Conservation (phyloP, 2,113 vertebrate genomes). For the Sula dactylatra region DNA sequence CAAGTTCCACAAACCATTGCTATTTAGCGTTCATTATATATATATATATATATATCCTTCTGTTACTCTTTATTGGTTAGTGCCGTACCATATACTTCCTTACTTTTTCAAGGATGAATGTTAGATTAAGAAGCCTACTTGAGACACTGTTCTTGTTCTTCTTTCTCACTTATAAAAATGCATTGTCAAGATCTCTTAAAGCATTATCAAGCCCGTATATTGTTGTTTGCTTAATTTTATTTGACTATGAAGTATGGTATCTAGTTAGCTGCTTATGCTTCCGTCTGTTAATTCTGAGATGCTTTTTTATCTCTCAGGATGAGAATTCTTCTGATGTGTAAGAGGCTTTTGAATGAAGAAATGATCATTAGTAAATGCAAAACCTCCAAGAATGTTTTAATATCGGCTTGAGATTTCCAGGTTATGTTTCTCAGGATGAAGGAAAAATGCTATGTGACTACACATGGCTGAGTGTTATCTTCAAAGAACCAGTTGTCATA, state of each 20-base stretch:
- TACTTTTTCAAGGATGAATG: not conserved
- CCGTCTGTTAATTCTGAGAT: not conserved
- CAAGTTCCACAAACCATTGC: not conserved
- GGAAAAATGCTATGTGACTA: not conserved
- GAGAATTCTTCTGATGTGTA: not conserved
- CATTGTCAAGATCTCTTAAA: not conserved
- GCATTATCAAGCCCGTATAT: not conserved
- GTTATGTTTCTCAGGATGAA: not conserved
- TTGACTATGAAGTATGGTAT: not conserved
- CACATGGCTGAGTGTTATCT: not conserved
- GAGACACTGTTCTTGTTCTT: not conserved
- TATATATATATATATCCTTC: not conserved
- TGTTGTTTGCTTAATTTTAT: not conserved
- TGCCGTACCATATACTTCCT: not conserved
- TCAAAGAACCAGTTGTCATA: not conserved
- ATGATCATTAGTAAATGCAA: not conserved
- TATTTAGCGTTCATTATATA: not conserved
- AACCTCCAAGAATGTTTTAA: not conserved
- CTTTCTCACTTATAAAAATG: not conserved
- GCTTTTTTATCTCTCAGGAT: not conserved
- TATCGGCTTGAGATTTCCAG: not conserved
- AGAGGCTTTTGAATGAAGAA: conserved; percentile 1
- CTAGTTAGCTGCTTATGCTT: not conserved
- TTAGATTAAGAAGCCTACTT: not conserved
- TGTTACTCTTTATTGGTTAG: not conserved